Percentiles rank a stretch among this genome's conserved stretches.
Conservation (phyloP, 2,888 invertebrate species). For the Perdita meconis region DNA sequence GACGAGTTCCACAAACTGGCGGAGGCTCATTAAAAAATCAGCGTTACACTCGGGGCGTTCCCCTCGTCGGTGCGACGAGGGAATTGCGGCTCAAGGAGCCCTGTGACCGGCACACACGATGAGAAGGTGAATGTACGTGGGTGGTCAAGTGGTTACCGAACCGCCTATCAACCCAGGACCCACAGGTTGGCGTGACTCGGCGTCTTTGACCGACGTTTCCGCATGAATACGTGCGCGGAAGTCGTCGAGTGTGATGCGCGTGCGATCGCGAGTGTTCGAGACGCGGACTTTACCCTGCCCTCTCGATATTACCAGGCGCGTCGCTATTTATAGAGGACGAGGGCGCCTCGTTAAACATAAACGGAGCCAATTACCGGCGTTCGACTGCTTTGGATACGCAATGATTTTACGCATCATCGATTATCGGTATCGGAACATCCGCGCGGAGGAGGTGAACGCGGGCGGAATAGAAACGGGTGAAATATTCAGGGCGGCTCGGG, state of each 20-base stretch:
- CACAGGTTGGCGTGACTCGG: slow-evolving; percentile 78
- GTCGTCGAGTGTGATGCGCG: slow-evolving; percentile 19
- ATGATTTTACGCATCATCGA: slow-evolving; percentile 46
- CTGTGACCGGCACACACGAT: background rate
- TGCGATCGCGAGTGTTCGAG: slow-evolving; percentile 16
- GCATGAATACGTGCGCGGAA: slow-evolving; percentile 58
- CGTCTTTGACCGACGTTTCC: slow-evolving; percentile 68
- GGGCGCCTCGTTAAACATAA: slow-evolving; percentile 70
- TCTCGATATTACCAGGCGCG: slow-evolving; percentile 63
- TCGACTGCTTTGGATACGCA: slow-evolving; percentile 12
- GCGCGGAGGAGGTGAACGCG: background rate
- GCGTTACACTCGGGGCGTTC: too few species aligned
- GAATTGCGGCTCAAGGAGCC: slow-evolving; percentile 25
- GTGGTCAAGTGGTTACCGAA: slow-evolving; percentile 65
- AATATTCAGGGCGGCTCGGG: slow-evolving; percentile 5
- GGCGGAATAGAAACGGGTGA: background rate
- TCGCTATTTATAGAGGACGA: slow-evolving; percentile 73
- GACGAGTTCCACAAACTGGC: too few species aligned
- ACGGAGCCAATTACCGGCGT: slow-evolving; percentile 65
- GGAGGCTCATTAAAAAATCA: too few species aligned
- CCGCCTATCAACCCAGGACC: slow-evolving; percentile 69
- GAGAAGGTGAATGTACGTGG: slow-evolving; percentile 33
- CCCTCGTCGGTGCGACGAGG: background rate
- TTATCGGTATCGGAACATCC: slow-evolving; percentile 41
- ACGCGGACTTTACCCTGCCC: slow-evolving; percentile 9